phyloP scores from a whole-genome alignment of 1,140 invertebrate species.

The Psix sp. region DNA sequence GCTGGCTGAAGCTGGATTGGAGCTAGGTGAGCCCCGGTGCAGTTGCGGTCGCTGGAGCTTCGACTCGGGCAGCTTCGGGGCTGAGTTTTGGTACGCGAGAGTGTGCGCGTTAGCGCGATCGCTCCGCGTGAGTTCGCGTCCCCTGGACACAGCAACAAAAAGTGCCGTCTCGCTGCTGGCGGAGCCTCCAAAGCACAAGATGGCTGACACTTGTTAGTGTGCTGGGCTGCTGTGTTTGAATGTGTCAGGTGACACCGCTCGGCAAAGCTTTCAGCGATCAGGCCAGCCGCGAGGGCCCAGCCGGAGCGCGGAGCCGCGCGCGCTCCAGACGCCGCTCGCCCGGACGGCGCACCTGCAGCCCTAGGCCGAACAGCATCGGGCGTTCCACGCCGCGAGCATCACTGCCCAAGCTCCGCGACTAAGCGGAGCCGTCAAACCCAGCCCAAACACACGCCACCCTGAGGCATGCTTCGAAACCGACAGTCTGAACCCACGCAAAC shows the following conservation, averaged over 20 bases:
- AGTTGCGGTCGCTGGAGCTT: too few species aligned
- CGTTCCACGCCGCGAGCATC: too few species aligned
- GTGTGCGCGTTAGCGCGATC: neutral
- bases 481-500: too few species aligned
- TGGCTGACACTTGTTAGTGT: slow-evolving; percentile 48
- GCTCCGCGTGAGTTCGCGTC: neutral
- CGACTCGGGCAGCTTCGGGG: too few species aligned
- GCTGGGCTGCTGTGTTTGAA: slow-evolving; percentile 1
- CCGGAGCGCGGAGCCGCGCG: neutral
- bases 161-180: neutral
- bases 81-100: neutral
- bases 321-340: too few species aligned
- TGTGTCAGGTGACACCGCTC: slow-evolving; percentile 12
- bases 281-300: neutral
- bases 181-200: slow-evolving; percentile 19
- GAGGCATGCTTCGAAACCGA: too few species aligned
- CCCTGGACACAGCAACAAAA: neutral
- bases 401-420: too few species aligned
- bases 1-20: neutral
- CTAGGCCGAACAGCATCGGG: too few species aligned
- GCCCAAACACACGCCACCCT: too few species aligned
- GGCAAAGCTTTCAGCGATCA: neutral
- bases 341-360: too few species aligned
- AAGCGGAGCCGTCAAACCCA: too few species aligned
- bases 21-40: neutral